Percentiles rank a stretch among this genome's conserved stretches.
These are phyloP conservation scores for Leptopilina myrica DNA, from an alignment of 2,888 invertebrate genomes.

Conservation along the genomic window DNA sequence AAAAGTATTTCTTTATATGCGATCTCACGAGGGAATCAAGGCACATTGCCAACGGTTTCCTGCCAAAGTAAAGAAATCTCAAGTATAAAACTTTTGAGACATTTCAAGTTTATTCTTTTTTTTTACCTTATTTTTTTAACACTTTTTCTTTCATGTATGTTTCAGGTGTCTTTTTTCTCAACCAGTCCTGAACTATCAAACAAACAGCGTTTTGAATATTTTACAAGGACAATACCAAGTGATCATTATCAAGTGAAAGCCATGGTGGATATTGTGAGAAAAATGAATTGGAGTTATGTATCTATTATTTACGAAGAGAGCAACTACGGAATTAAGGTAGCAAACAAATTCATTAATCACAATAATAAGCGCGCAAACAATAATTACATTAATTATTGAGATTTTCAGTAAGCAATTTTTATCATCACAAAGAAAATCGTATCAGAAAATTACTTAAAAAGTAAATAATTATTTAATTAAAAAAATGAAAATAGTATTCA, in stretches of 20 bases:
- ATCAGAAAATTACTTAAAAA: no score
- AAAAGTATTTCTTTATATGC: conserved; percentile 5
- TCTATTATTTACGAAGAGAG: conserved; percentile 97
- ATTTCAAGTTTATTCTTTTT: conserved; percentile 3
- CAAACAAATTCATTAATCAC: not conserved
- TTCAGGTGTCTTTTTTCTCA: conserved; percentile 95
- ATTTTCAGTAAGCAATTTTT: not conserved
- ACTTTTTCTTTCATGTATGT: conserved; percentile 54
- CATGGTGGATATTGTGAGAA: conserved; percentile 94
- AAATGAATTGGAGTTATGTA: conserved; percentile 94
- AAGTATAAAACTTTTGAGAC: conserved; percentile 31
- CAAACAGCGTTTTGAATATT: conserved; percentile 96
- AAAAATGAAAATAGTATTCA: no score
- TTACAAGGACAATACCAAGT: conserved; percentile 95
- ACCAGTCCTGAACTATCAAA: conserved; percentile 96
- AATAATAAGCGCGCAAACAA: not conserved
- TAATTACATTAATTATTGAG: not conserved
- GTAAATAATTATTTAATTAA: no score
- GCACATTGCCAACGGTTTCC: conserved; percentile 30
- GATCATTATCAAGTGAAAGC: conserved; percentile 96
- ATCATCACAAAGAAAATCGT: no score
- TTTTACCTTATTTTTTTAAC: not conserved
- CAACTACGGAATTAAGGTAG: conserved; percentile 95
- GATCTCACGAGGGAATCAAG: conserved; percentile 4
- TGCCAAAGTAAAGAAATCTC: conserved; percentile 38